Evolutionary conservation across 2,888 invertebrate genomes (phyloP).

Genomic region (Ashinkailepas kermadecensis): DNA sequence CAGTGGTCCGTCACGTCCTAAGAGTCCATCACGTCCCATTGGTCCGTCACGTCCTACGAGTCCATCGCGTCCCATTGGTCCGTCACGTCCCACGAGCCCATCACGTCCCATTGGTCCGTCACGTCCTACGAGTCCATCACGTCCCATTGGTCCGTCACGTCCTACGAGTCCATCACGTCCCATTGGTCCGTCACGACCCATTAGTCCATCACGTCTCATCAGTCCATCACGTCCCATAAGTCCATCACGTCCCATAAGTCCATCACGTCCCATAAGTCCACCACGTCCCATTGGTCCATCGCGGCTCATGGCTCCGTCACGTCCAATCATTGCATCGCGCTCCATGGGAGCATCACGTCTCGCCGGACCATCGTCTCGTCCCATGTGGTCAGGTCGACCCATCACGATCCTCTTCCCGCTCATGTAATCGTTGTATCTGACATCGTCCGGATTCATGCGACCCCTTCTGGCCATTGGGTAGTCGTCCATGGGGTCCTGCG

Average conservation of each 20-base stretch:
- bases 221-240: too few species aligned
- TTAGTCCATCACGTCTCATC: too few species aligned
- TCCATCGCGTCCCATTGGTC: background rate
- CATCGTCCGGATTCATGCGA: constrained; percentile 24
- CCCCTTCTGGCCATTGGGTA: background rate
- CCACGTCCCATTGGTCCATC: too few species aligned
- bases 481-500: background rate
- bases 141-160: background rate
- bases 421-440: constrained; percentile 20
- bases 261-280: too few species aligned
- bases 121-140: too few species aligned
- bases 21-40: background rate
- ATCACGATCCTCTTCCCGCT: constrained; percentile 12
- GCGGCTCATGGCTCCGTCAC: background rate
- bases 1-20: background rate
- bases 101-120: background rate
- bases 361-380: background rate
- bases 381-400: constrained; percentile 27
- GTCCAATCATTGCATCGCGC: background rate
- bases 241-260: too few species aligned
- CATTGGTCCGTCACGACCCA: too few species aligned
- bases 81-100: background rate
- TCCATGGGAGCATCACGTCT: background rate
- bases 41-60: background rate
- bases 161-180: too few species aligned